Evolutionary conservation across 2,113 vertebrate genomes (phyloP), one percentile per base, ranked within the genome.

Genomic region (Syngnathoides biaculeatus): DNA sequence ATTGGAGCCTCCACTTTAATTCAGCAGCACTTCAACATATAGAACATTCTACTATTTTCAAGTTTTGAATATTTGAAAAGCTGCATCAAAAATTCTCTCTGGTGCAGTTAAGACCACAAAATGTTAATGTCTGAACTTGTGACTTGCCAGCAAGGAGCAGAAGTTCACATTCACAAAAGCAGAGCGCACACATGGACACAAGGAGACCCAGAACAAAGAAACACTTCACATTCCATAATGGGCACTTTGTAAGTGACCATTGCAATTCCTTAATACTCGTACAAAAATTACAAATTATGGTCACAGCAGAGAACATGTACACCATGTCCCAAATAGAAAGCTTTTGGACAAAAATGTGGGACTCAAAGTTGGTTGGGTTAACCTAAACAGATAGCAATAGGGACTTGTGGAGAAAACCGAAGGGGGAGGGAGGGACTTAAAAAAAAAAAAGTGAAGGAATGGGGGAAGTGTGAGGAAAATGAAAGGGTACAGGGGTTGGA

Each of bases 391-490:
- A 64, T 68, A 65, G 62, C 60, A 86, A 64, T 67, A 80, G 71
- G 59, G 56, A 71, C 64, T 68, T 52, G 67, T 67, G 39, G 58
- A 63, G 50, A 78, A 74, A 85, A 77, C 63, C 59, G 66, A 77
- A 75, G 85, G 81, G 80, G 80, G 84, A 72, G 73, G 74, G 78
- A 78, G 57, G 59, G 53, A 27, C 26, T 8, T n/a, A n/a, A n/a
- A n/a, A n/a, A n/a, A n/a, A n/a, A 73, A 57, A 76, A 67, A 40
- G 55, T 71, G 64, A 65, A 55, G 78, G 68, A 67, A 73, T 76
- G 78, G 82, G 79, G 71, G 80, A 72, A 78, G 81, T 82, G 82
- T 79, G 70, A 69, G 69, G 71, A 83, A 83, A 81, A 80, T 78
- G 78, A 82, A 84, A 85, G 79, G 86, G 65, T 79, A 78, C 57